A percentile compares a stretch with the other conserved stretches of the same genome.
These are phyloP conservation scores for Epinephelus malabaricus DNA, from an alignment of 2,797 vertebrate genomes.

Conservation along the genomic window DNA sequence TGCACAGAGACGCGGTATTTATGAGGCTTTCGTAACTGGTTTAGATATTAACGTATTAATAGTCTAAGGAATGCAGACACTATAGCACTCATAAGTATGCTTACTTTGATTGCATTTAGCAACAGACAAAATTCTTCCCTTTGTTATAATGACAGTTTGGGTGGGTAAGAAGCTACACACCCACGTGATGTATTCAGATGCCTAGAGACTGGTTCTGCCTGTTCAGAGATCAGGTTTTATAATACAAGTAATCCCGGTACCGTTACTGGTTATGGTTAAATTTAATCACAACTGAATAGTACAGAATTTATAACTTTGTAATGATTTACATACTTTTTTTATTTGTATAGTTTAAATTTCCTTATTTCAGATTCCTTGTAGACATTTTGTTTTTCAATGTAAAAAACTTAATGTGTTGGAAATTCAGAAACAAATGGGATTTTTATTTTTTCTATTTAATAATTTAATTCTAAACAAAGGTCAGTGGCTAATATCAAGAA, in stretches of 20 bases:
- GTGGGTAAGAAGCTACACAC: conserved; percentile 33
- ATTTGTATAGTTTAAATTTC: background rate
- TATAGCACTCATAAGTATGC: no score
- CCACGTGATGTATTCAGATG: conserved; percentile 25
- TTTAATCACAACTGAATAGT: background rate
- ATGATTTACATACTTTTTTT: background rate
- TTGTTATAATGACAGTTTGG: conserved; percentile 51
- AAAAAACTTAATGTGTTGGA: background rate
- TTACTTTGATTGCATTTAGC: background rate
- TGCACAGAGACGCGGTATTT: background rate
- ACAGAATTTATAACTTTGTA: background rate
- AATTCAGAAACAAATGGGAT: background rate
- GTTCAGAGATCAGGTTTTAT: conserved; percentile 32
- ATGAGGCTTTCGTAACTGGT: background rate
- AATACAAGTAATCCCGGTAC: background rate
- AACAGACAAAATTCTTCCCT: conserved; percentile 43
- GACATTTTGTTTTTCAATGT: background rate
- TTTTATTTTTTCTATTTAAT: background rate
- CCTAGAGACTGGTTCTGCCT: conserved; percentile 60
- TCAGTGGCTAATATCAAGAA: no score
- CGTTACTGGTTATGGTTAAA: background rate
- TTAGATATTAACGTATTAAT: background rate
- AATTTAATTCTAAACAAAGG: background rate
- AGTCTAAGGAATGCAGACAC: background rate
- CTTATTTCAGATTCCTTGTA: background rate